Evolutionary conservation across 2,888 invertebrate species (phyloP), one percentile per base, ranked within the genome.

Genomic region (Scaptomyza flava): DNA sequence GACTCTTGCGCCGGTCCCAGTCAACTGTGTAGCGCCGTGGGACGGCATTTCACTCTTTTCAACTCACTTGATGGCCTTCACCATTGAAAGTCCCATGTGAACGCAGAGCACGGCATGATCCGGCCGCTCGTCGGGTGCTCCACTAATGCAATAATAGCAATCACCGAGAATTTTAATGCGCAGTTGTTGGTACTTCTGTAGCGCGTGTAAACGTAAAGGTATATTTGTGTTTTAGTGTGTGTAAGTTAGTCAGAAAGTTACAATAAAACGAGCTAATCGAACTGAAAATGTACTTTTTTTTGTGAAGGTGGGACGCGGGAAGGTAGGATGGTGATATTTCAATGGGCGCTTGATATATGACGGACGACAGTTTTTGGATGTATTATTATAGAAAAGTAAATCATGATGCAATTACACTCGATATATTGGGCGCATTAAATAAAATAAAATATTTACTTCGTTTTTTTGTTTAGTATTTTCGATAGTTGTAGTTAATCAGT

Each of bases 71-170:
- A 98, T 98, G 73, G 98, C 98, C 91, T 98, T 97, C 66, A 98
- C 98, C 98, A 98, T 98, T 31, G 98, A 97, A 53, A 98, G 93
- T 45, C 98, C 98, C 98, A 98, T 98, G 91, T 98, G 97, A 23
- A 98, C 97, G 92, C 96, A 97, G 42, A 98, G 95, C 27, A 97
- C 96, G 50, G 98, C 98, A 92, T 98, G 98, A 91, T 98, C 98
- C 0, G 96, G 94, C 57, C 97, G 93, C 91, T 98, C 97, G 65
- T 96, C 94, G 0, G 98, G 98, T 45, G 98, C 98, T 17, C 98
- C 98, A 91, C 98, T 97, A 90, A 98, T 97, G 93, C 98, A 98
- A 93, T 99, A 99, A 93, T 99, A 98, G 92, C 98, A 98, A 91
- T 98, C 98, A 1, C 98, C 98, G 56, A 98, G 94, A 91, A 98